Base-by-base conservation (phyloP, 2,888 invertebrate genomes). In the Scotopteryx bipunctaria region DNA sequence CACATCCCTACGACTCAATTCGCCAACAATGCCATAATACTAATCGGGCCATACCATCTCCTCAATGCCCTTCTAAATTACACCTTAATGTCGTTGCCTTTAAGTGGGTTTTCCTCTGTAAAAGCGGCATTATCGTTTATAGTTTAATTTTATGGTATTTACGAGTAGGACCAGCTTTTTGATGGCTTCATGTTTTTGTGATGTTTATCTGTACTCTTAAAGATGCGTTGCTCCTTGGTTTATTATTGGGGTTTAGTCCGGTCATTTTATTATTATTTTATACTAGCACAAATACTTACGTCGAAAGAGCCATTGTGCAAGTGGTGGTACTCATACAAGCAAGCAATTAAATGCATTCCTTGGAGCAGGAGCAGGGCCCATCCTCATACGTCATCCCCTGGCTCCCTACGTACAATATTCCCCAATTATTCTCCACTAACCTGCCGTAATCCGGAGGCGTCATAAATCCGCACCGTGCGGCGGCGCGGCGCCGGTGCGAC, bases 71-170 rank as follows among this genome's bases (percentile, higher is more conserved):
- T 47, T 42, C 27, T 43, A 53, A 53, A 53, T 47, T 33, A 47
- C 53, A 47, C 37, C 38, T 37, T 53, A 47, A 53, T 29, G 21
- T 43, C 53, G 41, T 43, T 43, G 37, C 29, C 19, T 53, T 37
- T 47, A 53, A 43, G 53, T 53, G 42, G 42, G 32, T 33, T 53
- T 50, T 53, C 37, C 47, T 11, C 35, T 33, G 32, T 45, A 35
- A 45, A 23, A 37, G 19, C 5, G 25, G 23, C 29, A 43, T 42
- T 41, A 51, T 49, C 58, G 32, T 61, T 57, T 56, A 58, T 59
- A 57, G 51, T 61, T 56, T 59, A 61, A 61, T 59, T 56, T 61
- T 52, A 61, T 55, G 58, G 49, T 56, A 37, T 38, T 50, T 42
- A 43, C 42, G 43, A 37, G 35, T 42, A 25, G 35, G 41, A 11